Base-by-base conservation (phyloP, 2,888 invertebrate genomes). In the Caenorhabditis macrosperma region DNA sequence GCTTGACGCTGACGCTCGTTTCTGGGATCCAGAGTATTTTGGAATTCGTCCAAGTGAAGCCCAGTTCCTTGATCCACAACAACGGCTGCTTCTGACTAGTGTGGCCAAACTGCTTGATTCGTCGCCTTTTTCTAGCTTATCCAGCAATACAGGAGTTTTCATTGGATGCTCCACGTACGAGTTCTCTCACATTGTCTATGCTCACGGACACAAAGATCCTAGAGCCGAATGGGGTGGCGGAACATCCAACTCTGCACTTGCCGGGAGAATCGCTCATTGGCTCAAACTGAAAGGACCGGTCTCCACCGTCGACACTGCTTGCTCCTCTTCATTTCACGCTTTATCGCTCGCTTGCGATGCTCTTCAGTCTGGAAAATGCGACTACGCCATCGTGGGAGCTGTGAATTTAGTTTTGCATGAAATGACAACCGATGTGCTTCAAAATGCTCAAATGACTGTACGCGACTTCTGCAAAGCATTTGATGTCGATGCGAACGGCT, bases 251-350 rank as follows among this genome's bases (percentile, higher is more conserved):
- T 95, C 95, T 1, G 95, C 96, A 95, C 93, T 96, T 88, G 94
- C 95, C 10, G 97, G 97, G 89, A 93, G 94, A 90, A 93, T 98
- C 76, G 97, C 97, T 0, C 97, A 94, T 92, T 94, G 95, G 68
- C 97, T 97, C 91, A 96, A 97, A 91, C 94, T 97, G 85, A 94
- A 94, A 91, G 96, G 98, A 0, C 98, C 98, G 6, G 96, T 96
- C 91, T 95, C 94, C 91, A 94, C 96, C 26, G 92, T 97, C 54
- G 98, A 99, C 92, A 97, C 98, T 0, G 98, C 97, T 9, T 99
- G 98, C 91, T 97, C 97, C 0, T 97, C 97, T 88, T 95, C 96
- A 83, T 92, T 97, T 91, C 94, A 95, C 90, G 90, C 89, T 41
- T 78, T 90, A 24, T 66, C 78, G 10, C 48, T 78, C 3, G 90